Percentiles rank a stretch among this genome's conserved stretches.
These are phyloP conservation scores for Gerris lacustris DNA, from an alignment of 2,888 invertebrate species.

Conservation along the genomic window DNA sequence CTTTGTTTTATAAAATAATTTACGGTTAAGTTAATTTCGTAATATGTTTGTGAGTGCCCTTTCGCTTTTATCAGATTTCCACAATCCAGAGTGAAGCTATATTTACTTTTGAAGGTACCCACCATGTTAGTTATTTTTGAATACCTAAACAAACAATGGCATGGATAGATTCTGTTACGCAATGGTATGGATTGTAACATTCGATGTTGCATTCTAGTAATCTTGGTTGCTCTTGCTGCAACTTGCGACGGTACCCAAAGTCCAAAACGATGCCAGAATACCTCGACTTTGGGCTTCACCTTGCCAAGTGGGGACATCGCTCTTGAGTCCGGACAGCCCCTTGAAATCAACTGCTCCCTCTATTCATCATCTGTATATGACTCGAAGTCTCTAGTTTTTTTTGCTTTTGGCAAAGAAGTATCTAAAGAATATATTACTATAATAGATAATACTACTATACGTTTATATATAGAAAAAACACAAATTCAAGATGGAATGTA, in stretches of 20 bases:
- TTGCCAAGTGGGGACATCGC: constrained; percentile 46
- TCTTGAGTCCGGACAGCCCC: constrained; percentile 46
- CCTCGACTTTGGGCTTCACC: constrained; percentile 29
- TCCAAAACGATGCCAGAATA: background rate
- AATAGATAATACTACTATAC: constrained; percentile 51
- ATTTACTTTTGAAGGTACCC: background rate
- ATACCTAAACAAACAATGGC: background rate
- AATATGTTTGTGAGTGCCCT: too few species aligned
- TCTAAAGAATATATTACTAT: constrained; percentile 41
- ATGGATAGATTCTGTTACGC: constrained; percentile 1
- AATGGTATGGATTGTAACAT: constrained; percentile 5
- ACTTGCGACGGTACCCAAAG: background rate
- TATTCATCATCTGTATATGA: constrained; percentile 41
- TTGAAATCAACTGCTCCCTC: constrained; percentile 53
- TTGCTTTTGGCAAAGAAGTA: constrained; percentile 36
- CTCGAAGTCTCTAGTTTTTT: constrained; percentile 42
- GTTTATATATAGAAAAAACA: constrained; percentile 44
- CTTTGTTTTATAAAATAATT: too few species aligned
- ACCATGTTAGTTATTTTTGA: constrained; percentile 3
- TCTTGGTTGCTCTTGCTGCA: background rate
- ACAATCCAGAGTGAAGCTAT: background rate
- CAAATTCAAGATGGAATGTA: constrained; percentile 43
- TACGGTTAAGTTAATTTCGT: too few species aligned
- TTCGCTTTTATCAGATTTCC: background rate
- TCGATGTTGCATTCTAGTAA: background rate